Evolutionary conservation across 2,113 vertebrate species (phyloP), one percentile per base, ranked within the genome.

Genomic region (Halichoeres trimaculatus): DNA sequence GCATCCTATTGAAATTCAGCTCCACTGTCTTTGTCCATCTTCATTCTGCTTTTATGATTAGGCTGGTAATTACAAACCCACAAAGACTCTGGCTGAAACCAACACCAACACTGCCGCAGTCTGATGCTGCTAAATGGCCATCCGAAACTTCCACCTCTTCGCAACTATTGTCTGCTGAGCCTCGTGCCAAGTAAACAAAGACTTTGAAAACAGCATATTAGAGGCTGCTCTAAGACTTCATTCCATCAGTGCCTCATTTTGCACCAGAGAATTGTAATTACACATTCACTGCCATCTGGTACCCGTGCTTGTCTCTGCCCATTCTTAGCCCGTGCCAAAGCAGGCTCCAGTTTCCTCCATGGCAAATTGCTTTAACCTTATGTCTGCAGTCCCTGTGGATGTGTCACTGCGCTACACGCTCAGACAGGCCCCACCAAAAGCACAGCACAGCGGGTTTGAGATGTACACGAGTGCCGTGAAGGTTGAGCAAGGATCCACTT

Each of bases 281-380:
- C 85, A 87, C 66, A 90, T 91, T 90, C 84, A 78, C 69, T 40
- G 74, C 90, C 90, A 92, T 92, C 90, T 93, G 90, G 78, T 89
- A 62, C 55, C 74, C 75, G 38, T 64, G 83, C 80, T 81, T 43
- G 78, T 90, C 80, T 80, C 85, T 86, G 91, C 90, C 87, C 84
- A 85, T 86, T 82, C 71, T 26, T 81, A 56, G 54, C 38, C 38
- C 19, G 30, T 81, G 84, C 89, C 86, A 90, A 86, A 89, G 69
- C 78, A 61, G 80, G 26, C 73, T 75, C 76, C 76, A 65, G 64
- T 77, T 70, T 81, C 59, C 54, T 80, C 67, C 60, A 9, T 50
- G 45, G 79, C 51, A 80, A 63, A 78, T 78, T 59, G 76, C 83
- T 82, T 78, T 76, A 85, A 80, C 74, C 81, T 88, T 73, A 48